Percentiles rank a stretch among this genome's conserved stretches.
phyloP scores from a whole-genome alignment of 2,113 vertebrate species.

The Mus pahari region DNA sequence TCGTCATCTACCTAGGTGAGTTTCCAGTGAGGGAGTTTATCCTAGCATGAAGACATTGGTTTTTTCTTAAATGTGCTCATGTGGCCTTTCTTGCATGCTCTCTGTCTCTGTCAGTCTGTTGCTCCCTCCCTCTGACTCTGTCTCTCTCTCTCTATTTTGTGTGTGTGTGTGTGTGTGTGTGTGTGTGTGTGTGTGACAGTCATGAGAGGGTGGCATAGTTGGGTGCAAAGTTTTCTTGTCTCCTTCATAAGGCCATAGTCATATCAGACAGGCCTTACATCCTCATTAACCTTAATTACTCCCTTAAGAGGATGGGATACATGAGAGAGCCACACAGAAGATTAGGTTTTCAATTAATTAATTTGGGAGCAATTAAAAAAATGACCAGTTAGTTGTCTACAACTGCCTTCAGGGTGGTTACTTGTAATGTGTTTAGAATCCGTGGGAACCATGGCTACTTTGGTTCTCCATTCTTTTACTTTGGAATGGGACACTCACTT shows the following conservation, averaged over 20 bases:
- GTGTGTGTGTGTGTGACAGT: neutral
- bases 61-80: neutral
- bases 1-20: neutral
- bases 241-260: neutral
- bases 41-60: neutral
- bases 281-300: neutral
- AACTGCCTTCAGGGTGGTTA: neutral
- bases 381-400: neutral
- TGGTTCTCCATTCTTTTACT: neutral
- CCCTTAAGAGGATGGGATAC: neutral
- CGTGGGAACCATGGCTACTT: neutral
- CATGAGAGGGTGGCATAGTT: neutral
- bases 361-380: neutral
- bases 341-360: neutral
- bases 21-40: neutral
- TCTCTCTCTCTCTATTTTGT: neutral
- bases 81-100: neutral
- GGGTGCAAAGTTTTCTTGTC: neutral
- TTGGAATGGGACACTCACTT: neutral
- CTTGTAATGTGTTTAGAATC: neutral
- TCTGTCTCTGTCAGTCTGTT: neutral
- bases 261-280: neutral
- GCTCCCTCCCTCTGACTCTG: no score
- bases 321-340: neutral
- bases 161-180: no score